Evolutionary conservation across 2,113 vertebrate species (phyloP).

Genomic region (Microcebus murinus): DNA sequence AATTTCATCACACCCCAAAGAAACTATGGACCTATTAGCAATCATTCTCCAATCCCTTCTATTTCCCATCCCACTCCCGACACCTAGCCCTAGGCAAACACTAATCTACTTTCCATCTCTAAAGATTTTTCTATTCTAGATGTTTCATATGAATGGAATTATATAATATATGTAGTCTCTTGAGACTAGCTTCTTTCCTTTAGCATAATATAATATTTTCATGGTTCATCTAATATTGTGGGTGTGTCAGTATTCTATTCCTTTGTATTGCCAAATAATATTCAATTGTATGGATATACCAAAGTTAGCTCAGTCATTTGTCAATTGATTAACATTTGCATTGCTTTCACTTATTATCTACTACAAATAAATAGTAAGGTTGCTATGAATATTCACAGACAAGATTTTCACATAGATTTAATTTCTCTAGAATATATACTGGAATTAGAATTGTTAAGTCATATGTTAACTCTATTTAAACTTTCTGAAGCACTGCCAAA

Average conservation of each 20-base stretch:
- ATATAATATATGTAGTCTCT: neutral
- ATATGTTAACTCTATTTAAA: neutral
- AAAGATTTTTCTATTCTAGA: neutral
- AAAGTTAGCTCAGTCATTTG: neutral
- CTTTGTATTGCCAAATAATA: neutral
- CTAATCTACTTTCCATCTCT: neutral
- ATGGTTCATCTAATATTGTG: neutral
- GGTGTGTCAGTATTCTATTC: neutral
- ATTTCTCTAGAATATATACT: neutral
- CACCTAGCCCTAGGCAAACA: neutral
- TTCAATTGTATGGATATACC: too few species aligned
- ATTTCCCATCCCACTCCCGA: neutral
- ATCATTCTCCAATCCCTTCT: neutral
- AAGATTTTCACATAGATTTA: neutral
- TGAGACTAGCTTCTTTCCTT: neutral
- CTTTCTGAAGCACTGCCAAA: neutral
- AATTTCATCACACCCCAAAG: neutral
- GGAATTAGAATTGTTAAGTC: neutral
- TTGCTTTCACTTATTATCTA: neutral
- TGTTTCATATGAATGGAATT: neutral
- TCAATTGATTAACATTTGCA: neutral
- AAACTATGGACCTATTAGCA: neutral
- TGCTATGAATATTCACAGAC: neutral
- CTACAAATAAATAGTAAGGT: neutral
- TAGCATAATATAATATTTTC: neutral